These are phyloP conservation scores for Isotomurus palustris DNA, from an alignment of 2,888 invertebrate genomes.

Conservation along the genomic window DNA sequence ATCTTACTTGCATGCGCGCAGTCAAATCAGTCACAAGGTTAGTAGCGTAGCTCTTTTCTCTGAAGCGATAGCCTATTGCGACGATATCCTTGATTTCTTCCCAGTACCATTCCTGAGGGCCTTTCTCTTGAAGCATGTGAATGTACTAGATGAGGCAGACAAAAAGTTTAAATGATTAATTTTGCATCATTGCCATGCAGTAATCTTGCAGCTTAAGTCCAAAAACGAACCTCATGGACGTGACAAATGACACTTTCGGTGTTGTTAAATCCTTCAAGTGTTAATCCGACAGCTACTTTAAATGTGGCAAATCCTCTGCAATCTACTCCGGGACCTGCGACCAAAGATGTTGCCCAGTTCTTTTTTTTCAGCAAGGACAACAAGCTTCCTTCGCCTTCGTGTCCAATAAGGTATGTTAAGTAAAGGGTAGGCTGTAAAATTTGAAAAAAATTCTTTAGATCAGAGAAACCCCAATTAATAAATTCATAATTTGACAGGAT, in stretches of 20 bases:
- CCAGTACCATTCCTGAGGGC: constrained; percentile 84
- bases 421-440: constrained; percentile 80
- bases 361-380: constrained; percentile 76
- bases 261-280: constrained; percentile 82
- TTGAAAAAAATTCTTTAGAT: constrained; percentile 47
- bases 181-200: neutral
- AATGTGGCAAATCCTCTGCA: constrained; percentile 88
- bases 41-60: constrained; percentile 74
- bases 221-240: constrained; percentile 64
- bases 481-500: neutral
- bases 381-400: constrained; percentile 91
- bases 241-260: constrained; percentile 79
- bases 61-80: constrained; percentile 77
- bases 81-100: constrained; percentile 78
- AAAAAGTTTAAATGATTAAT: too few relatives aligned
- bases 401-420: constrained; percentile 84
- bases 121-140: constrained; percentile 67
- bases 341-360: constrained; percentile 86
- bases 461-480: too few relatives aligned
- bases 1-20: too few relatives aligned
- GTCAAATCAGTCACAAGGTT: constrained; percentile 63
- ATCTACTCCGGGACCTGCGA: constrained; percentile 71
- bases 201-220: neutral
- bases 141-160: constrained; percentile 63
- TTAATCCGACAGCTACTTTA: constrained; percentile 74